These are phyloP conservation scores for Candidula unifasciata DNA, from an alignment of 2,888 invertebrate genomes.

Conservation along the genomic window DNA sequence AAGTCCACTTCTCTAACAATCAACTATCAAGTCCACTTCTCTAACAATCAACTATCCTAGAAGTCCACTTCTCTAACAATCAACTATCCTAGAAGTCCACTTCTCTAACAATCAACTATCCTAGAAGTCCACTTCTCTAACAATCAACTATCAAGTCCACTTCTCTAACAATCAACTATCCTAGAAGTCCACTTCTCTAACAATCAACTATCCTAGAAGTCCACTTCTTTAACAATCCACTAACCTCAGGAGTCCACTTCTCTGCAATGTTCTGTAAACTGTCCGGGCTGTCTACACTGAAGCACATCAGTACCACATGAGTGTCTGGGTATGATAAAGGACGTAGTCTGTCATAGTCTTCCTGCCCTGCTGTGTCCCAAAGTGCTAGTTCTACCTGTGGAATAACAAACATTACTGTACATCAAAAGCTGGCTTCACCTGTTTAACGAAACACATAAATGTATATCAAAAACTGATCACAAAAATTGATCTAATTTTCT, in stretches of 20 bases:
- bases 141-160: too few species aligned
- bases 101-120: too few species aligned
- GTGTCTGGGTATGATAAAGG: constrained; percentile 98
- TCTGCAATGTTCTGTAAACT: constrained; percentile 99
- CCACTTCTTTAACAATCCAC: neutral
- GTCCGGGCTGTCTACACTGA: constrained; percentile 99
- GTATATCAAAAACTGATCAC: neutral
- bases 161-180: too few species aligned
- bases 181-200: too few species aligned
- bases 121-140: too few species aligned
- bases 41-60: too few species aligned
- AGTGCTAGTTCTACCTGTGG: constrained; percentile 79
- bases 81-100: too few species aligned
- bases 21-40: too few species aligned
- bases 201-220: too few species aligned
- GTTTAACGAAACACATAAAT: neutral
- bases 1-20: too few species aligned
- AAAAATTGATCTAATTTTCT: neutral
- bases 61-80: too few species aligned
- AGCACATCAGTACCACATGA: constrained; percentile 99
- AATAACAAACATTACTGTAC: neutral
- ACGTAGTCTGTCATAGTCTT: constrained; percentile 96
- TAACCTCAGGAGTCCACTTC: constrained; percentile 97
- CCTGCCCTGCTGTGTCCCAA: constrained; percentile 99
- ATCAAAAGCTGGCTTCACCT: neutral